These are phyloP conservation scores for Motacilla alba DNA, from an alignment of 2,113 vertebrate genomes.

Conservation along the genomic window DNA sequence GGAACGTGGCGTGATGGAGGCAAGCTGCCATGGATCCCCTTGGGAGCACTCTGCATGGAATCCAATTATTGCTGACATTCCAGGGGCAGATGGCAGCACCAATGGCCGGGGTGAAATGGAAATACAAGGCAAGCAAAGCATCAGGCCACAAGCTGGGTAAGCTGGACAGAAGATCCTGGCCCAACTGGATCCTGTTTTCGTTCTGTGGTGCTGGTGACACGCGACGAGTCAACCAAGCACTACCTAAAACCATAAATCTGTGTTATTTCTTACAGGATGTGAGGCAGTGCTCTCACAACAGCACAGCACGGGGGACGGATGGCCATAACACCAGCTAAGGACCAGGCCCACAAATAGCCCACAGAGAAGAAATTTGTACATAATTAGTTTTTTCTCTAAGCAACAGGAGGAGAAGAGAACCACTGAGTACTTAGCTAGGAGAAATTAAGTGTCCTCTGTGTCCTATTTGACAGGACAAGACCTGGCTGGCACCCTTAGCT, in stretches of 20 bases:
- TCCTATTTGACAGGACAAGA: background rate
- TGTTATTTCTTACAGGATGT: background rate
- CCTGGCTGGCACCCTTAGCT: background rate
- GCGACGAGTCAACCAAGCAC: background rate
- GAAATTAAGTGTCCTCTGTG: background rate
- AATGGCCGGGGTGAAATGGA: background rate
- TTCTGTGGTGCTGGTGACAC: background rate
- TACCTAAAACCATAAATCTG: background rate
- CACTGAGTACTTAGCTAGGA: background rate
- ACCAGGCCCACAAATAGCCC: background rate
- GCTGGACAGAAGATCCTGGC: background rate
- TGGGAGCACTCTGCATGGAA: background rate
- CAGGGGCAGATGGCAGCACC: background rate
- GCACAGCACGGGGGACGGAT: accelerated
- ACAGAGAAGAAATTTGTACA: background rate
- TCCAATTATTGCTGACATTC: background rate
- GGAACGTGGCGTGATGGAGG: accelerated
- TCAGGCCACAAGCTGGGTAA: background rate
- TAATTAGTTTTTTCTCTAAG: constrained; percentile 32
- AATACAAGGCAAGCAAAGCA: background rate
- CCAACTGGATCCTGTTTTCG: background rate
- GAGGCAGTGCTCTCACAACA: background rate
- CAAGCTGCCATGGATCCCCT: background rate
- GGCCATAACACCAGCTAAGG: background rate
- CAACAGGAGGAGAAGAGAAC: background rate